Evolutionary conservation across 2,888 invertebrate genomes (phyloP), one percentile per base, ranked within the genome.

Genomic region (Drosophila borealis): DNA sequence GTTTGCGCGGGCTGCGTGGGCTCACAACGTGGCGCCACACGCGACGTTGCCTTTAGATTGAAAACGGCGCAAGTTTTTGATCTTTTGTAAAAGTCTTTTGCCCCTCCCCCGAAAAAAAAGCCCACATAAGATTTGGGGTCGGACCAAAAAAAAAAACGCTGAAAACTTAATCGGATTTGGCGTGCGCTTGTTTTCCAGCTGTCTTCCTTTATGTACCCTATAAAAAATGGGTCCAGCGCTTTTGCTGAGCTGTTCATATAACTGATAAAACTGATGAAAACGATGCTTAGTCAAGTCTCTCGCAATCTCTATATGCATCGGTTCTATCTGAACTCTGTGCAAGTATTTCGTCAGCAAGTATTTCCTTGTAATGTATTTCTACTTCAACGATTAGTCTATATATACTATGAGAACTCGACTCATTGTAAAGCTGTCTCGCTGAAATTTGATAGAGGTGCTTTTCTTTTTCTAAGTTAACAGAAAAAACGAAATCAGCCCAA

Each of bases 81-180:
- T 81, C 77, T 63, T 67, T 82, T 72, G 65, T 39, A 77, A 85
- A 85, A 87, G 74, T 76, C 81, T 70, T 80, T 83, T 57, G 67
- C 49, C 34, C 33, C 44, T 14, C 3, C 6, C 33, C 11, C 2
- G 1, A 29, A 17, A 25, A 25, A 39, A 41, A 29, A 44, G 29
- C 62, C 46, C 62, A 53, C 44, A 54, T 66, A 59, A 70, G 65
- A 54, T 53, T 54, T 25, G 34, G 17, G 29, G 8, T 25, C 51
- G 50, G 59, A 48, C 37, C 44, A 48, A 45, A 37, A 29, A 36
- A 36, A 71, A 68, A 69, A 49, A 49, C 63, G 77, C 70, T 74
- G 88, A 89, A 85, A 89, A 88, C 82, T 89, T 89, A 89, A 85
- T 85, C 85, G 88, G 88, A 85, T 85, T 85, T 84, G 83, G 75